Percentiles rank a stretch among this genome's conserved stretches.
phyloP scores from a whole-genome alignment of 2,888 invertebrate species.

The Sturmia bella region DNA sequence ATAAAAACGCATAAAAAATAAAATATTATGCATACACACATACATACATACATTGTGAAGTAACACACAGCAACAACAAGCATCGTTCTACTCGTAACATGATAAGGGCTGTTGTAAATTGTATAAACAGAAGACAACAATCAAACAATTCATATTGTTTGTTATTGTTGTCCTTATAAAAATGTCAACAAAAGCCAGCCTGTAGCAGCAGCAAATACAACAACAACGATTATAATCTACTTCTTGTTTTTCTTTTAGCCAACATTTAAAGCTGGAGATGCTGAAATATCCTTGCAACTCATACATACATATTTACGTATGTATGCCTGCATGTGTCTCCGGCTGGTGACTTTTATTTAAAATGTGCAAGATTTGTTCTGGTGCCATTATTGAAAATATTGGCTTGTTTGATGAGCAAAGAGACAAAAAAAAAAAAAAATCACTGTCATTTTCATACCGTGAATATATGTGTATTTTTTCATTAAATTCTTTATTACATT shows the following conservation, averaged over 20 bases:
- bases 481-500: conserved; percentile 9
- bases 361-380: conserved; percentile 56
- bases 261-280: conserved; percentile 3
- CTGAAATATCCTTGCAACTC: conserved; percentile 11
- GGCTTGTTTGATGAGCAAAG: conserved; percentile 36
- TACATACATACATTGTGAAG: too few relatives aligned
- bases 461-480: conserved; percentile 11
- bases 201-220: conserved; percentile 12
- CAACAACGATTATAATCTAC: conserved; percentile 27
- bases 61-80: conserved; percentile 5
- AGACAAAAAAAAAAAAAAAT: too few relatives aligned
- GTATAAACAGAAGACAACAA: conserved; percentile 46
- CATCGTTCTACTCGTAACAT: conserved; percentile 61
- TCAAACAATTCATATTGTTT: conserved; percentile 60
- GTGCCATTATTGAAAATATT: conserved; percentile 60
- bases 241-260: conserved; percentile 24
- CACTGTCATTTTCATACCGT: conserved; percentile 7
- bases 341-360: conserved; percentile 25
- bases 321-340: conserved; percentile 27
- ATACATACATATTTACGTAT: background rate
- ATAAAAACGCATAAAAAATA: conserved; percentile 60
- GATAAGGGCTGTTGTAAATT: conserved; percentile 71
- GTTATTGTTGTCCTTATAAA: conserved; percentile 70
- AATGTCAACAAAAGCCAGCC: conserved; percentile 67
- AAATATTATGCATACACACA: conserved; percentile 48